Evolutionary conservation across 2,797 vertebrate genomes (phyloP), one percentile per base, ranked within the genome.

Genomic region (Odontamblyopus rebecca): DNA sequence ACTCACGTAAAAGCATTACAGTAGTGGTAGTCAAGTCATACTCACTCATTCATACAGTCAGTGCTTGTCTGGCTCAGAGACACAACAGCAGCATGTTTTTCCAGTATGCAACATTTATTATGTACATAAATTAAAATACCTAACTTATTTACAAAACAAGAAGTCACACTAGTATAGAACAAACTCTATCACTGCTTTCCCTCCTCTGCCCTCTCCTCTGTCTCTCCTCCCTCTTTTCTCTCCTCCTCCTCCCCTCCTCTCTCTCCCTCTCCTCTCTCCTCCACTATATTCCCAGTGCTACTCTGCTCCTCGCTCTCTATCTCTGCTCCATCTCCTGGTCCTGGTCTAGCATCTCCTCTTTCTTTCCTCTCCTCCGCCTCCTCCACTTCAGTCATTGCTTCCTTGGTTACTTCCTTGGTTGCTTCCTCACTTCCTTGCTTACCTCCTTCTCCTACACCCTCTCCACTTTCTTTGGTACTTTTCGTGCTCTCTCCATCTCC

Each of bases 281-380:
- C 61, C 61, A 4, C 26, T 50, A 23, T 70, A 2, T 15, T 54
- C 3, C 73, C 67, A 26, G 82, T 50, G 67, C 32, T n/a, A 23
- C 54, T 57, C 54, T 26, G 68, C 8, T 64, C 68, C 50, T 16
- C 63, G 44, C 51, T 69, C 60, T 73, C 75, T 53, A 56, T 75
- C 71, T 92, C 85, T 51, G 80, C 82, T 72, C 89, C 85, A 15
- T 89, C 86, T 35, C 80, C 84, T 81, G 85, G 83, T 32, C 82
- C 74, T 0, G 77, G 82, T 72, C 82, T 78, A 11, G 86, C 76
- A 26, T 86, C 79, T 26, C 60, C 78, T 70, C 59, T 76, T 27
- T 70, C 72, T 77, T 3, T 53, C 2, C 13, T 75, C 71, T 72
- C 77, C 30, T 81, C 64, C 29, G 18, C 50, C 1, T 54, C 27